Base-by-base conservation (phyloP, 2,113 vertebrate genomes). In the Oryzias javanicus region DNA sequence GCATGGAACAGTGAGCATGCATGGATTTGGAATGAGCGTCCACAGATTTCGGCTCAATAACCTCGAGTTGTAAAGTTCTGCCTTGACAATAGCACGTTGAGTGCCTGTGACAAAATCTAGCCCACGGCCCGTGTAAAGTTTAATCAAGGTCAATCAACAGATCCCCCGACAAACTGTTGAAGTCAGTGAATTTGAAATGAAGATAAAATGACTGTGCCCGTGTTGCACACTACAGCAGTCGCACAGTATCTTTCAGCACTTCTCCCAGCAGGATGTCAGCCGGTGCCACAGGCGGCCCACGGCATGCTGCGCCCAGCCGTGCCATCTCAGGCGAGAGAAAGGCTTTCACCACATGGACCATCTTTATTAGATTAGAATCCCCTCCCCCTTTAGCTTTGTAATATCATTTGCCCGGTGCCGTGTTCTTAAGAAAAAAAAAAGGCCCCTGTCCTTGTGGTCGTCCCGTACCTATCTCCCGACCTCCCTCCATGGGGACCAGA, bases 341-440 rank as follows among this genome's bases (percentile, higher is more conserved):
- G 82, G 72, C 87, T 84, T 81, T 84, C 77, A 64, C 83, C 83
- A 77, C 69, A 53, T 72, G 70, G 70, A 59, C 86, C 73, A 65
- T 67, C 72, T 83, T 77, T 85, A 90, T 91, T 89, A 82, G 82
- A 91, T 91, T 88, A 88, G 84, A 74, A 77, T 68, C 35, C 8
- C 35, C 35, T 12, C 35, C 35, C 35, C 35, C 80, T 72, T 78
- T 78, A 61, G 77, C 70, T 82, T 86, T 67, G 76, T 90, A 90
- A 91, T 90, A 89, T 86, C 78, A 84, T 89, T 89, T 89, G 81
- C 85, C 86, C 86, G 82, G 86, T 90, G 88, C 86, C 81, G 84
- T 88, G 84, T 85, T 84, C 91, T 89, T 90, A 90, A 90, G 89
- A 92, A 90, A 88, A 91, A 89, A 88, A 87, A 22, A 22, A 60